Conservation (phyloP, 2,113 vertebrate genomes). For the Semicossyphus pulcher region DNA sequence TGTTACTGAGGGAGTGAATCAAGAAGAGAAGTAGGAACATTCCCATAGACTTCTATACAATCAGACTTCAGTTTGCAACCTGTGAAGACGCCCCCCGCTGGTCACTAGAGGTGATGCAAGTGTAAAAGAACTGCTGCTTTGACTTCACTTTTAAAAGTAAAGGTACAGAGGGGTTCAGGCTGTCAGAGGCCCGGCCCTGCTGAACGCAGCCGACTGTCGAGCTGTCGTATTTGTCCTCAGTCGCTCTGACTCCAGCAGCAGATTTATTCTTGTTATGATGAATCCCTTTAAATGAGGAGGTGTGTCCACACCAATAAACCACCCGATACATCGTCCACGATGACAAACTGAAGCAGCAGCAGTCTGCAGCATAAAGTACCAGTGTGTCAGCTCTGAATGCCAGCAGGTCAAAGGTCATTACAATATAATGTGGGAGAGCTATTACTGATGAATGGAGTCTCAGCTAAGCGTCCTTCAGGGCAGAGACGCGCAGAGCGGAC, state of each 20-base stretch:
- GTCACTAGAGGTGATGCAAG: too few species aligned
- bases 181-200: too few species aligned
- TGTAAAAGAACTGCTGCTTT: too few species aligned
- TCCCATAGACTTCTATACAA: too few species aligned
- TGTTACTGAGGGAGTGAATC: too few species aligned
- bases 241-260: neutral
- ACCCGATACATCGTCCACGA: neutral
- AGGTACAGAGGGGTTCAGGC: too few species aligned
- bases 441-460: slow-evolving; percentile 56
- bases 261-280: neutral
- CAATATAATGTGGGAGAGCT: slow-evolving; percentile 34
- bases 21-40: too few species aligned
- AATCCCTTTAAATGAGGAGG: neutral
- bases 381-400: slow-evolving; percentile 34
- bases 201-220: too few species aligned
- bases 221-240: too few species aligned
- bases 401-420: slow-evolving; percentile 45
- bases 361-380: neutral
- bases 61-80: too few species aligned
- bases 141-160: too few species aligned
- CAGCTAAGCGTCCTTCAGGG: slow-evolving; percentile 28
- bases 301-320: neutral
- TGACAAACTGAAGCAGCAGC: neutral
- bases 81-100: too few species aligned
- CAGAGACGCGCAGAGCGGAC: neutral